These are phyloP conservation scores for Leptopilina drosophilae DNA, from an alignment of 2,888 invertebrate genomes.

Conservation along the genomic window DNA sequence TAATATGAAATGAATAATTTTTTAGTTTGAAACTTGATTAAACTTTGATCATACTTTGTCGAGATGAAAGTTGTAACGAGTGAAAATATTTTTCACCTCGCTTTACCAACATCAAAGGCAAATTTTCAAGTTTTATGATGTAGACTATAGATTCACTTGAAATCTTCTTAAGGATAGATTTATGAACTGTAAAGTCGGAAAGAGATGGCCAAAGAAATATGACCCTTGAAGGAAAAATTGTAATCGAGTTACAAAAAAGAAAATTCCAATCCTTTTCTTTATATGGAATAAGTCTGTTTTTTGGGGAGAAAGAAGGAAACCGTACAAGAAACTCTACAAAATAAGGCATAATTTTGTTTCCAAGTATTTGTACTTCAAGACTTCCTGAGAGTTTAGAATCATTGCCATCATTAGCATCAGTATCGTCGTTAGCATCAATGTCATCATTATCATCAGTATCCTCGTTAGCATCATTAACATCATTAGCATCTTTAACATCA, in stretches of 20 bases:
- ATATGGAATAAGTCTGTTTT: neutral
- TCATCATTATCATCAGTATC: too few species aligned
- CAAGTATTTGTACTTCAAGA: too few species aligned
- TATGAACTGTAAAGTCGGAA: conserved; percentile 22
- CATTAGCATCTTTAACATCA: too few species aligned
- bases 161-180: conserved; percentile 25
- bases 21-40: neutral
- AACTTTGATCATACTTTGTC: neutral
- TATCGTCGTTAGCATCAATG: too few species aligned
- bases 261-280: neutral
- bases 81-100: neutral
- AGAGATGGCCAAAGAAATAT: neutral
- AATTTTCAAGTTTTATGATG: conserved; percentile 8
- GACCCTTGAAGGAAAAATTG: conserved; percentile 9
- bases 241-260: neutral
- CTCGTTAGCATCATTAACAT: too few species aligned
- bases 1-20: neutral
- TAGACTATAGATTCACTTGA: conserved; percentile 15
- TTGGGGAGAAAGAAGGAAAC: too few species aligned
- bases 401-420: too few species aligned
- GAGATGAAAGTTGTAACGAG: neutral
- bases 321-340: too few species aligned
- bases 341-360: too few species aligned
- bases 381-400: too few species aligned
- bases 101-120: conserved; percentile 8